Percentiles rank a stretch among this genome's conserved stretches.
Conservation (phyloP, 2,113 vertebrate species). For the Brachyistius frenatus region DNA sequence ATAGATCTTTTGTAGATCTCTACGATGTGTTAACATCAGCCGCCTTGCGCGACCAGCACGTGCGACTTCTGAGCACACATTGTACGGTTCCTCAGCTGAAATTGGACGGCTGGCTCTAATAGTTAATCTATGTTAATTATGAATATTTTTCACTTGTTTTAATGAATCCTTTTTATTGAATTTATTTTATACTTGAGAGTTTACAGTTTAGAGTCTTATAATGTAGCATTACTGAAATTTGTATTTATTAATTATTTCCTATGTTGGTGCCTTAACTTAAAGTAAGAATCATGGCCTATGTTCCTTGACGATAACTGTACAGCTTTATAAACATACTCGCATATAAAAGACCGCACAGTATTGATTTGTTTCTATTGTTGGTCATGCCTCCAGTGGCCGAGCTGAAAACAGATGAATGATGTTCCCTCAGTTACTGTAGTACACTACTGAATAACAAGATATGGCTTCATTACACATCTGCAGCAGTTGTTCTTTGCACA, state of each 20-base stretch:
- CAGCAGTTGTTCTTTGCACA: not conserved
- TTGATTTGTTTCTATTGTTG: not conserved
- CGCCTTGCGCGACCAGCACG: not conserved
- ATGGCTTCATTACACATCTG: conserved; percentile 14
- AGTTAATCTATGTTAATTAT: not conserved
- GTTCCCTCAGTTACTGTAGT: not conserved
- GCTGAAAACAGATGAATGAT: not conserved
- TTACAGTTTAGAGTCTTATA: not conserved
- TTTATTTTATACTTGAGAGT: not conserved
- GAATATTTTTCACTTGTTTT: not conserved
- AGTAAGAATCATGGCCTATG: not conserved
- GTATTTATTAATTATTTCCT: not conserved
- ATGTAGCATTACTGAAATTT: not conserved
- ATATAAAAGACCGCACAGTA: not conserved
- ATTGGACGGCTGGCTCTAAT: not conserved
- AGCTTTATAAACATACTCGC: conserved; percentile 1
- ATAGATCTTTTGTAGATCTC: not conserved
- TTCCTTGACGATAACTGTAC: not conserved
- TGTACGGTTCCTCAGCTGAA: not conserved
- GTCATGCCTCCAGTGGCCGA: not conserved
- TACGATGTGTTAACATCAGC: not conserved
- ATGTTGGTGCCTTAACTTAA: not conserved
- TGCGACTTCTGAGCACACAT: not conserved
- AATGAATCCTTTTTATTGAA: not conserved
- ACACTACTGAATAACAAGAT: conserved; percentile 21